Conservation (phyloP, 92 coral and sea anemone genomes). For the Palythoa heliodiscus region DNA sequence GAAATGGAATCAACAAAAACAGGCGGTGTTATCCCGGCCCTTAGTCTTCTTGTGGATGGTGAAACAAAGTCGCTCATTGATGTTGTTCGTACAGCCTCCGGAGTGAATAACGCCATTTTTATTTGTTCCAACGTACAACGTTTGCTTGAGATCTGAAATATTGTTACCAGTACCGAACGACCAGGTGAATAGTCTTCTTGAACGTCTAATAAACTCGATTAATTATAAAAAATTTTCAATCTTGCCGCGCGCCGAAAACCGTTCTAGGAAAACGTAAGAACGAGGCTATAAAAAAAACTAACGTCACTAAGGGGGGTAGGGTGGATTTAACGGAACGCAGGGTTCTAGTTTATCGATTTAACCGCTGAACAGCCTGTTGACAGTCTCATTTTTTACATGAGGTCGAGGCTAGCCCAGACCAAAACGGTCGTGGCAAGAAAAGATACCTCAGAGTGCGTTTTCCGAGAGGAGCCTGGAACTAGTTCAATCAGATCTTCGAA, state of each 20-base stretch:
- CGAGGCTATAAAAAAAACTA: constrained; percentile 12
- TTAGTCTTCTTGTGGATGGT: constrained; percentile 79
- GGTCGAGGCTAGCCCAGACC: too few relatives aligned
- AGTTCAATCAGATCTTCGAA: too few relatives aligned
- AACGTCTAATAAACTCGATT: background rate
- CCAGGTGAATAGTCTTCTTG: background rate
- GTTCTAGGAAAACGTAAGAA: constrained; percentile 17
- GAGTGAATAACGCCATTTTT: constrained; percentile 66
- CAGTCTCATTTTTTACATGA: too few relatives aligned
- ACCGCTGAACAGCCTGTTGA: too few relatives aligned
- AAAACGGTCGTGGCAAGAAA: too few relatives aligned
- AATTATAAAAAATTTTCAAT: background rate
- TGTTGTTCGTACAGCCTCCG: constrained; percentile 60
- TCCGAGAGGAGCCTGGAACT: too few relatives aligned
- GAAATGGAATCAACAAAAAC: constrained; percentile 60
- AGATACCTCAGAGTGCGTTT: too few relatives aligned
- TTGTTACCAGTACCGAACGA: background rate
- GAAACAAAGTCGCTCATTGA: constrained; percentile 65
- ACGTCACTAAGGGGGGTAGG: too few relatives aligned
- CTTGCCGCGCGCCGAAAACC: constrained; percentile 50
- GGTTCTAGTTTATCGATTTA: too few relatives aligned
- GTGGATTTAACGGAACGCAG: too few relatives aligned
- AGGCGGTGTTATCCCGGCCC: constrained; percentile 72
- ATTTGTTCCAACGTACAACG: background rate
- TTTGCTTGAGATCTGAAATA: background rate